Base-by-base conservation (phyloP, 2,113 vertebrate genomes). In the Macquaria australasica region DNA sequence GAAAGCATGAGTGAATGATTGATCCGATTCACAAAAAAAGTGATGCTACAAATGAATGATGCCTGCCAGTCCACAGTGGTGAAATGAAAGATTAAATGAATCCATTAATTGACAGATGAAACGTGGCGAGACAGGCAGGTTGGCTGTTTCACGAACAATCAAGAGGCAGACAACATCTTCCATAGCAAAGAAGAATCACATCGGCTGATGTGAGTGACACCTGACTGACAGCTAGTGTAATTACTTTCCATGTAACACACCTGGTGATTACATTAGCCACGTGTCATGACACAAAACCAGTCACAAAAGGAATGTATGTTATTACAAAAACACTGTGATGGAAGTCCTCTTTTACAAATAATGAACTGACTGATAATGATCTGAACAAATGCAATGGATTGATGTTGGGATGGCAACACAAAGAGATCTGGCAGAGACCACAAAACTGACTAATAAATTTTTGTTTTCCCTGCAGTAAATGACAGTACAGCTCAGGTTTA, bases 1-100 rank as follows among this genome's bases (percentile, higher is more conserved):
- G 95, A 95, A 94, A 94, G 95, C 94, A 94, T 95, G 93, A 94
- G 95, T 94, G 95, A 94, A 95, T 95, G 94, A 93, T 51, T 90
- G 91, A 88, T 94, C 93, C 79, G 89, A 91, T 59, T 88, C 81
- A 93, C 91, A 94, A 89, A 95, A 77, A 84, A 91, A 84, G 62
- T 84, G 66, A 91, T 70, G 79, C 53, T 84, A 75, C 84, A 85
- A 91, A 86, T 75, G 76, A 90, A 82, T 39, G 82, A 79, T 12
- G 68, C 72, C 71, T 91, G 77, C 82, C 81, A 70, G 18, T 90
- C 76, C 72, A 90, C 77, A 68, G 71, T 67, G 79, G 77, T 72
- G 73, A 79, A 63, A 79, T 82, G 37, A 82, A 53, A 66, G 66
- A 86, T 82, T 20, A 63, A 63, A 60, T 78, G 66, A 60, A 69